Conservation (phyloP, 2,888 invertebrate genomes). For the Lasiommata megera region DNA sequence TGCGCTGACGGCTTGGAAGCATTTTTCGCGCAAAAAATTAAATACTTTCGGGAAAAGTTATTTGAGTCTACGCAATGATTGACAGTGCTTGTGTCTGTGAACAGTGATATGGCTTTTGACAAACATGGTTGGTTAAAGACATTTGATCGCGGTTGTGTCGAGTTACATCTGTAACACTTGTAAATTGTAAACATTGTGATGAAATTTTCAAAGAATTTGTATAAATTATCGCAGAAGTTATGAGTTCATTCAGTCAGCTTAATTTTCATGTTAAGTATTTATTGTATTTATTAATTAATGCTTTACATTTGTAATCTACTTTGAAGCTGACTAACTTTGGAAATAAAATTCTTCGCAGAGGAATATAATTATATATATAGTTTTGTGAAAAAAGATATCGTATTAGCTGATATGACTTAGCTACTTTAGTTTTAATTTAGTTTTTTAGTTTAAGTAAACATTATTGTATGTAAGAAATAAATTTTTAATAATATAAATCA, state of each 20-base stretch:
- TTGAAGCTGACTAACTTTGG: slow-evolving; percentile 58
- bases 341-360: slow-evolving; percentile 50
- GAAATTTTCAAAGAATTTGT: slow-evolving; percentile 68
- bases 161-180: slow-evolving; percentile 47
- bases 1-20: slow-evolving; percentile 97
- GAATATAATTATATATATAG: slow-evolving; percentile 54
- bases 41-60: slow-evolving; percentile 91
- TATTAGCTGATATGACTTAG: slow-evolving; percentile 73
- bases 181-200: slow-evolving; percentile 71
- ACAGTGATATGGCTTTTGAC: slow-evolving; percentile 22
- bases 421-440: slow-evolving; percentile 62
- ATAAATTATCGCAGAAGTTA: slow-evolving; percentile 50
- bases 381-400: slow-evolving; percentile 66
- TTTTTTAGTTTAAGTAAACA: slow-evolving; percentile 71
- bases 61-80: slow-evolving; percentile 83
- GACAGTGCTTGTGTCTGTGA: slow-evolving; percentile 56
- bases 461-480: slow-evolving; percentile 77
- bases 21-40: slow-evolving; percentile 96
- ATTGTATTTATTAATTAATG: slow-evolving; percentile 76
- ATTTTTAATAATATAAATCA: slow-evolving; percentile 66
- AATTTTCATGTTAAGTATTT: slow-evolving; percentile 67
- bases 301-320: slow-evolving; percentile 51
- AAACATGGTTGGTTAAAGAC: slow-evolving; percentile 26
- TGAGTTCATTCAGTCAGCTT: slow-evolving; percentile 58
- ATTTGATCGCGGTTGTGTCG: slow-evolving; percentile 31